Conservation (phyloP, 2,113 vertebrate species). For the Prinia subflava region DNA sequence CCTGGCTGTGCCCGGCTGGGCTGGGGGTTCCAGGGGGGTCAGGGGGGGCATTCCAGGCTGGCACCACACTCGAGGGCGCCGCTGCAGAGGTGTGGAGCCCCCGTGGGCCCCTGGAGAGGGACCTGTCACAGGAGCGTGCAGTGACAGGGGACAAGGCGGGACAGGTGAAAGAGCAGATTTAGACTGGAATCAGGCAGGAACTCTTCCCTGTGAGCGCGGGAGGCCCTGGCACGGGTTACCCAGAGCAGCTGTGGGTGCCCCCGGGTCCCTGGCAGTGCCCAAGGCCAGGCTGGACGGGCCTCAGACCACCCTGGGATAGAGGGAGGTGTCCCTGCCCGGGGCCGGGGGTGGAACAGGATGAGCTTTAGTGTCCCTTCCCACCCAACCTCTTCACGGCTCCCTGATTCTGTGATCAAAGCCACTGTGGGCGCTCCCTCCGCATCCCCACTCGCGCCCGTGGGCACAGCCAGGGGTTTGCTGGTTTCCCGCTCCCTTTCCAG, state of each 20-base stretch:
- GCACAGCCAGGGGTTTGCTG: not conserved
- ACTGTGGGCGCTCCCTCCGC: not conserved
- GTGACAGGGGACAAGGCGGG: not conserved
- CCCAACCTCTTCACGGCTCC: not conserved
- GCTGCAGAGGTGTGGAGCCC: no score
- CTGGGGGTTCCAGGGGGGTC: not conserved
- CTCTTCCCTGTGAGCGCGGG: accelerated
- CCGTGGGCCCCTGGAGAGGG: not conserved
- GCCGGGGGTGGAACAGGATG: not conserved
- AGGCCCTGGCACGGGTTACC: not conserved
- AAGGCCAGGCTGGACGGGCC: not conserved
- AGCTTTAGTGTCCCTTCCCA: not conserved
- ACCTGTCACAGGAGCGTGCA: not conserved
- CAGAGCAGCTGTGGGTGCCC: no score
- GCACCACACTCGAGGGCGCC: not conserved
- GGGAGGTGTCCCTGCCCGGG: not conserved
- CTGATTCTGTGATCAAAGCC: not conserved
- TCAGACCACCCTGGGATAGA: not conserved
- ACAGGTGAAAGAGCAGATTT: not conserved
- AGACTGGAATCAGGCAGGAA: no score
- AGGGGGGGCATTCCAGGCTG: not conserved
- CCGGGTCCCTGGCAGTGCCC: not conserved
- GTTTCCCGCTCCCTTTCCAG: not conserved
- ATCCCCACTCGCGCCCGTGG: not conserved
- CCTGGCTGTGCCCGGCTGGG: not conserved